These are phyloP conservation scores for Poicephalus gulielmi DNA, from an alignment of 2,113 vertebrate genomes.

Conservation along the genomic window DNA sequence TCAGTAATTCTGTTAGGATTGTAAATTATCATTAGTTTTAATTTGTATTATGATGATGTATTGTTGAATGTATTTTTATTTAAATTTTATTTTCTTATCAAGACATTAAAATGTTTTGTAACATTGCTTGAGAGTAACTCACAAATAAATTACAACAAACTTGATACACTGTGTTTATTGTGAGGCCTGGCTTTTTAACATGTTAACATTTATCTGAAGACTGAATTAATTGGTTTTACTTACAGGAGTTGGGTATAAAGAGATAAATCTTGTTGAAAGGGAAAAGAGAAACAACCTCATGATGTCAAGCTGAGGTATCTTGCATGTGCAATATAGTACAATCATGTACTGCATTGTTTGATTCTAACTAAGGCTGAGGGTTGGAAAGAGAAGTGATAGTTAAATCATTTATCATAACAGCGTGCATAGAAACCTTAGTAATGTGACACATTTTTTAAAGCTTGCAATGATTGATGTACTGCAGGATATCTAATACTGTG, in stretches of 20 bases:
- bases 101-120: conserved; percentile 78
- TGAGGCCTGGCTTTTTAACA: not conserved
- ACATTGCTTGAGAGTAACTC: conserved; percentile 73
- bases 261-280: not conserved
- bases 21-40: conserved; percentile 73
- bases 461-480: not conserved
- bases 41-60: conserved; percentile 70
- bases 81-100: conserved; percentile 85
- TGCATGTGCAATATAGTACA: not conserved
- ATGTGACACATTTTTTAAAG: not conserved
- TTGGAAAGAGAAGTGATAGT: not conserved
- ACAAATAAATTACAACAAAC: conserved; percentile 71
- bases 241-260: not conserved
- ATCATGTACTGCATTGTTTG: not conserved
- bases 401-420: not conserved
- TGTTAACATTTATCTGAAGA: not conserved
- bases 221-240: not conserved
- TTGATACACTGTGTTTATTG: not conserved
- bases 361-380: not conserved
- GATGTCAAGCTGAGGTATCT: not conserved
- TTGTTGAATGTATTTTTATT: conserved; percentile 83
- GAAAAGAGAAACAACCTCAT: not conserved
- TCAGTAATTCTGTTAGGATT: conserved; percentile 67
- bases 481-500: not conserved
- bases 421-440: not conserved